phyloP scores from a whole-genome alignment of 2,797 vertebrate species.

The Florisuga fusca region DNA sequence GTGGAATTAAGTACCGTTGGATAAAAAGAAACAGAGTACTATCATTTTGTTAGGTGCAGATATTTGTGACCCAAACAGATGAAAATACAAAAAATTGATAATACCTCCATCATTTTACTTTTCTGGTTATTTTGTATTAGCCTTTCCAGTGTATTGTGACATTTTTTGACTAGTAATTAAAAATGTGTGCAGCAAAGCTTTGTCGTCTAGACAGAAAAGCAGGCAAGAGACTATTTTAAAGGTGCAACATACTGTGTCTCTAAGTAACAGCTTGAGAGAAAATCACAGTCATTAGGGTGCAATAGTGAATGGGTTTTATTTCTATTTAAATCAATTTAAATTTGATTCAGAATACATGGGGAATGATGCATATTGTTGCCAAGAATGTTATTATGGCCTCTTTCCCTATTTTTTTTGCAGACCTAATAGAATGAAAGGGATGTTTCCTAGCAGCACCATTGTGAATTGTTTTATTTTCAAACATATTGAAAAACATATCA shows the following conservation, averaged over 20 bases:
- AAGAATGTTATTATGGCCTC: conserved; percentile 38
- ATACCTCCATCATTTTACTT: background rate
- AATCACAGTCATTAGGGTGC: conserved; percentile 69
- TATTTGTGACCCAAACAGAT: background rate
- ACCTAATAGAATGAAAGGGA: conserved; percentile 6
- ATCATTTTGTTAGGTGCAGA: background rate
- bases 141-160: background rate
- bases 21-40: background rate
- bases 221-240: conserved; percentile 20
- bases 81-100: background rate
- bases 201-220: background rate
- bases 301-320: conserved; percentile 69
- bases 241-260: conserved; percentile 32
- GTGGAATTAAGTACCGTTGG: background rate
- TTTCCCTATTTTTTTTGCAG: conserved; percentile 33
- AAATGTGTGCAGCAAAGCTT: background rate
- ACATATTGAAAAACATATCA: background rate
- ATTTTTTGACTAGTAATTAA: conserved; percentile 3
- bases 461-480: conserved; percentile 29
- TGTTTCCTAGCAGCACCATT: background rate
- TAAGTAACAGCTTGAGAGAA: conserved; percentile 74
- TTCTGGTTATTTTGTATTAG: background rate
- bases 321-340: conserved; percentile 74
- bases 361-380: conserved; percentile 21
- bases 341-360: conserved; percentile 48